Conservation (phyloP, 2,113 vertebrate species). For the Podiceps cristatus region DNA sequence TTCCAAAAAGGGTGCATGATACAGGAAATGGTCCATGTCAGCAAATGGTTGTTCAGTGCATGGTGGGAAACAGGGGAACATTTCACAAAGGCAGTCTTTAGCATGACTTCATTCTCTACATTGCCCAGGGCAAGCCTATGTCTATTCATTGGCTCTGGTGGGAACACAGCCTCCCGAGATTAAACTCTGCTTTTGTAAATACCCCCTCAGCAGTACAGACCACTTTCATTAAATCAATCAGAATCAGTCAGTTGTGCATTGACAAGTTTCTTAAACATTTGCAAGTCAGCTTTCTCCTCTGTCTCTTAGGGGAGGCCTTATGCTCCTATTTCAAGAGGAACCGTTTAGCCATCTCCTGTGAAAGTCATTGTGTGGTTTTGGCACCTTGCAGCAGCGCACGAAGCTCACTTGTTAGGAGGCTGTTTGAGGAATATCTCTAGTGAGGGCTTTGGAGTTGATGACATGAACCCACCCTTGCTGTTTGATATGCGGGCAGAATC, state of each 20-base stretch:
- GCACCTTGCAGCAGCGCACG: background rate
- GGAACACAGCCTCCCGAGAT: slow-evolving; percentile 20
- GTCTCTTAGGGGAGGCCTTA: background rate
- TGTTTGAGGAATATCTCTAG: background rate
- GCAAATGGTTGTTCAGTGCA: background rate
- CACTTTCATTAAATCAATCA: background rate
- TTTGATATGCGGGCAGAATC: background rate
- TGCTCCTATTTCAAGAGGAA: background rate
- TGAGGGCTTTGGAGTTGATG: background rate
- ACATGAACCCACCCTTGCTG: background rate
- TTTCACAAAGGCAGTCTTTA: slow-evolving; percentile 8
- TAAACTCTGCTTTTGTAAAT: slow-evolving; percentile 33
- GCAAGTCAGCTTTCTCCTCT: background rate
- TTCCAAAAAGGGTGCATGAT: background rate
- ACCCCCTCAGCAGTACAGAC: background rate
- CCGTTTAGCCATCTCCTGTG: background rate
- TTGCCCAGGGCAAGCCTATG: slow-evolving; percentile 3
- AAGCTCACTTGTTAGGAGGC: background rate
- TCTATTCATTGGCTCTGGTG: slow-evolving; percentile 23
- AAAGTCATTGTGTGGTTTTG: background rate
- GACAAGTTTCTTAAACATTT: background rate
- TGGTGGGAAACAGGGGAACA: background rate
- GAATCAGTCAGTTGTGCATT: background rate
- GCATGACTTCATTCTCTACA: background rate
- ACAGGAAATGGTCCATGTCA: slow-evolving; percentile 13